Evolutionary conservation across 2,888 invertebrate species (phyloP), one percentile per base, ranked within the genome.

Genomic region (Emmelina monodactyla): DNA sequence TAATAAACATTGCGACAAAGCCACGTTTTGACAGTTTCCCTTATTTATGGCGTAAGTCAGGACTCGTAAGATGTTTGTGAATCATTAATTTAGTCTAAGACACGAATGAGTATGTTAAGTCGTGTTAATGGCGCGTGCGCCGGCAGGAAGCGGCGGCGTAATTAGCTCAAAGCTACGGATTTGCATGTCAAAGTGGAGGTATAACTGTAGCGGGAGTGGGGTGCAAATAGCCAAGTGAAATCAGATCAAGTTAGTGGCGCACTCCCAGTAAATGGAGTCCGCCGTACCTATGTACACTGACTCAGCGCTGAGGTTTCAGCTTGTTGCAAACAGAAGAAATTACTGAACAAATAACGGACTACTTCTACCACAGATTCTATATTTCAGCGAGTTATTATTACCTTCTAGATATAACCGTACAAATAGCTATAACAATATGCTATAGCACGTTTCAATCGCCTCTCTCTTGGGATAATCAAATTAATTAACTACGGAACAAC

Each of bases 171-270:
- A 69, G 66, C 67, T 65, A 66, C 59, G 62, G 64, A 78, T 78
- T 78, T 76, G 71, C 75, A 78, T 78, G 70, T 71, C 76, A 76
- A 76, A 78, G 75, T 66, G 65, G 64, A 63, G 51, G 66, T 62
- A 71, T 75, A 78, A 75, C 76, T 78, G 71, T 71, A 68, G 64
- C 60, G 55, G 51, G 62, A 67, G 25, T n/a, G n/a, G n/a, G 9
- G 68, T 66, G 73, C 69, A 76, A 78, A 78, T 76, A 76, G 75
- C 63, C 61, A 58, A 73, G 70, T 67, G 68, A 70, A 71, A 71
- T 70, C 65, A 60, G 67, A 72, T 73, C 60, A 66, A 72, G 71
- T 75, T 73, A 75, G 71, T 62, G 60, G 61, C 52, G 59, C 63
- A 66, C 58, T 60, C 58, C 54, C 54, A 58, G 54, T 53, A 55